A percentile compares a stretch with the other conserved stretches of the same genome.
Evolutionary conservation across 2,113 vertebrate species (phyloP).

Genomic region (Choloepus hoffmanni): DNA sequence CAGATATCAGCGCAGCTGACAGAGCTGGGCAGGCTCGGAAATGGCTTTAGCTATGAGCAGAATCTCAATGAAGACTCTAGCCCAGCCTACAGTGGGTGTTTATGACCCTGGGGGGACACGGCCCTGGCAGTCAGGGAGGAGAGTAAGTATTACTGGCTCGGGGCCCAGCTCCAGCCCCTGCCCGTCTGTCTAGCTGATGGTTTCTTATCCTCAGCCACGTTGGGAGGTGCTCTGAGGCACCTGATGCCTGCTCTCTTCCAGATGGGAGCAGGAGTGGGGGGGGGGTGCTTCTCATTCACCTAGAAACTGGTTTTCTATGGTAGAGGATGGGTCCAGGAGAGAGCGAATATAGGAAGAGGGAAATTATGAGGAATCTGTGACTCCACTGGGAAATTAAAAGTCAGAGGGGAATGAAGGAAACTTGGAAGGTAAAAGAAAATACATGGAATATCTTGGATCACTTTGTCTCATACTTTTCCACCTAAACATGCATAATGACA

Average conservation of each 20-base stretch:
- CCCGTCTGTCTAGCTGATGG: neutral
- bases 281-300: neutral
- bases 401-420: neutral
- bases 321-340: neutral
- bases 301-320: neutral
- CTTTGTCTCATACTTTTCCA: neutral
- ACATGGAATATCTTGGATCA: neutral
- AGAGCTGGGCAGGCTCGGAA: conserved; percentile 97
- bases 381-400: neutral
- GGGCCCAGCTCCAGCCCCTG: neutral
- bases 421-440: neutral
- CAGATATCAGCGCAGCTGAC: conserved; percentile 98
- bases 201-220: neutral
- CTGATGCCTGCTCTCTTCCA: neutral
- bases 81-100: conserved; percentile 86
- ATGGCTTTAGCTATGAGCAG: conserved; percentile 98
- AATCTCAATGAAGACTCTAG: conserved; percentile 95
- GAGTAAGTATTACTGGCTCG: neutral
- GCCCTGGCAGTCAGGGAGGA: neutral
- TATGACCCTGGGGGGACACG: conserved; percentile 87
- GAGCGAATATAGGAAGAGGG: neutral
- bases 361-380: neutral
- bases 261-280: neutral
- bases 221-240: neutral
- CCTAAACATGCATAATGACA: neutral